Conservation (phyloP, 2,888 invertebrate species). For the Halocaridina rubra region DNA sequence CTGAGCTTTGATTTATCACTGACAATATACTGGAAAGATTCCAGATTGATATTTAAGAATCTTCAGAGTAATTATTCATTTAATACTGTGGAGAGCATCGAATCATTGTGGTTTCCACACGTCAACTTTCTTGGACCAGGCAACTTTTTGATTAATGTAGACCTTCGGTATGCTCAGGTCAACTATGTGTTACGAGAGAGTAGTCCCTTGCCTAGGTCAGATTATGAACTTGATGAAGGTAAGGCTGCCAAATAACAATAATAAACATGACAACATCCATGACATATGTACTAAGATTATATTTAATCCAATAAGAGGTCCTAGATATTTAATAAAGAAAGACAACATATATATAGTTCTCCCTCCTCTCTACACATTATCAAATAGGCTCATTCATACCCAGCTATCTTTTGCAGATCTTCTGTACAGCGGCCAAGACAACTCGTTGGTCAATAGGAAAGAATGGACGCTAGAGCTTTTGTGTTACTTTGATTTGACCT, state of each 20-base stretch:
- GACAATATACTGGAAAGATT: not conserved
- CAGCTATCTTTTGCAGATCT: not conserved
- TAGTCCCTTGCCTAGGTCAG: not conserved
- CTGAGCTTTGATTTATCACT: not conserved
- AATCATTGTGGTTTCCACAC: conserved; percentile 12
- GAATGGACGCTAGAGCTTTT: not conserved
- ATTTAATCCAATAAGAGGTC: too few species aligned
- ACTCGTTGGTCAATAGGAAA: conserved; percentile 13
- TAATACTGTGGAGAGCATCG: conserved; percentile 7
- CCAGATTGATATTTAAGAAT: not conserved
- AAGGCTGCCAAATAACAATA: too few species aligned
- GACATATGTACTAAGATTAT: too few species aligned
- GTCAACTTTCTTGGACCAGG: conserved; percentile 6
- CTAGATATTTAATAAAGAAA: too few species aligned
- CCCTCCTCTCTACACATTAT: too few species aligned
- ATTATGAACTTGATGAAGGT: conserved; percentile 19
- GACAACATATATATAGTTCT: too few species aligned
- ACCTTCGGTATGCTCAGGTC: not conserved
- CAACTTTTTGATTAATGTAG: not conserved
- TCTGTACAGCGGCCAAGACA: conserved; percentile 5
- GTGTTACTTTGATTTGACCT: conserved; percentile 2
- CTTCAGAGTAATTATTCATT: not conserved
- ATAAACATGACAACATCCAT: too few species aligned
- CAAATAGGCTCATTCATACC: too few species aligned
- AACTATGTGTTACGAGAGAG: conserved; percentile 17